Conservation (phyloP, 1,140 invertebrate genomes). For the Eumaeus atala region DNA sequence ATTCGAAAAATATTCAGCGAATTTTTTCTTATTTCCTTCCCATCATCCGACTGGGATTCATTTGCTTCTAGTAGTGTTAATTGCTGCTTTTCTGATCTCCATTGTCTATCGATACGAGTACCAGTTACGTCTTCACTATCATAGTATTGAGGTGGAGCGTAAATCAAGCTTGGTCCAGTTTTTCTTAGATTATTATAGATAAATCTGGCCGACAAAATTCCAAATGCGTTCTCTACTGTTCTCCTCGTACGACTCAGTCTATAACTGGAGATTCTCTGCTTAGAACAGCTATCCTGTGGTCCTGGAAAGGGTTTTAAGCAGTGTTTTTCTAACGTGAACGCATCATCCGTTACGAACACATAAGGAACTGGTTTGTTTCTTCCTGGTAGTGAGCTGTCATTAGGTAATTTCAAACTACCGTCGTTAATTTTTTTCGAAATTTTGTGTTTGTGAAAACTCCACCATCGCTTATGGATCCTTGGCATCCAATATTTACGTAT, state of each 20-base stretch:
- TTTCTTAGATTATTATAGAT: slow-evolving; percentile 29
- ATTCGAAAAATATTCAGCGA: slow-evolving; percentile 27
- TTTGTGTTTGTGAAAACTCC: slow-evolving; percentile 14
- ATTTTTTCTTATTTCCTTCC: slow-evolving; percentile 30
- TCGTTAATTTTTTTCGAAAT: slow-evolving; percentile 8
- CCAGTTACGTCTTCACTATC: too few species aligned
- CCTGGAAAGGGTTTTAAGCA: slow-evolving; percentile 15
- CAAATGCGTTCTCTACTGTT: slow-evolving; percentile 17
- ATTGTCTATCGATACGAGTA: slow-evolving; percentile 28
- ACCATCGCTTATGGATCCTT: slow-evolving; percentile 13
- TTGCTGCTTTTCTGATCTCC: slow-evolving; percentile 28
- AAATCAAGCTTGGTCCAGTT: slow-evolving; percentile 22
- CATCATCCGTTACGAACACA: slow-evolving; percentile 35
- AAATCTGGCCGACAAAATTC: slow-evolving; percentile 13
- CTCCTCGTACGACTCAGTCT: slow-evolving; percentile 14
- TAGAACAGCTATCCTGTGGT: slow-evolving; percentile 12
- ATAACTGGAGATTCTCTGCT: slow-evolving; percentile 18
- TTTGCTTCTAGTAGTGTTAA: slow-evolving; percentile 25
- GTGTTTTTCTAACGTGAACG: slow-evolving; percentile 37
- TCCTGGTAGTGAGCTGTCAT: slow-evolving; percentile 18
- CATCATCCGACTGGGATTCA: too few species aligned
- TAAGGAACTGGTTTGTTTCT: slow-evolving; percentile 24
- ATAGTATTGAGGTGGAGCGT: slow-evolving; percentile 27
- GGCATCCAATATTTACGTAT: slow-evolving; percentile 11
- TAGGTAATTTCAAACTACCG: slow-evolving; percentile 8